These are phyloP conservation scores for Epistrophe grossulariae DNA, from an alignment of 2,888 invertebrate genomes.

Conservation along the genomic window DNA sequence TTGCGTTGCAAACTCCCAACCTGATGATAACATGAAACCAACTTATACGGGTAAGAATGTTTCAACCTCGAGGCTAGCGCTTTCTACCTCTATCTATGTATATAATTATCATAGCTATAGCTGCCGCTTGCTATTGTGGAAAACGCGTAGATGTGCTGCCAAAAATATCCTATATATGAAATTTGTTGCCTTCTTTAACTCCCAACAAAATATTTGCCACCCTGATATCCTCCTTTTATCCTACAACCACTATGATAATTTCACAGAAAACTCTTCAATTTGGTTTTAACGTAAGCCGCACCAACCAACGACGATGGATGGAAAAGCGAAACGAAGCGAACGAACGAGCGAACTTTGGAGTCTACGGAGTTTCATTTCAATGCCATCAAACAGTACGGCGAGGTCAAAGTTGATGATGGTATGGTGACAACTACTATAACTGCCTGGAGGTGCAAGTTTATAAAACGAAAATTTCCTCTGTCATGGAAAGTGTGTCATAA, in stretches of 20 bases:
- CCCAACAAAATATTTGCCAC: not conserved
- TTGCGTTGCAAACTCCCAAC: conserved; percentile 54
- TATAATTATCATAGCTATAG: not conserved
- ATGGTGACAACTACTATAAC: not conserved
- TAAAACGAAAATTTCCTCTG: not conserved
- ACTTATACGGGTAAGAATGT: conserved; percentile 66
- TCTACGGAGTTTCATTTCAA: conserved; percentile 2
- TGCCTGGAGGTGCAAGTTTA: conserved; percentile 4
- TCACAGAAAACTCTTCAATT: conserved; percentile 14
- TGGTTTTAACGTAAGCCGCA: not conserved
- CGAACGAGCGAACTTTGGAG: not conserved
- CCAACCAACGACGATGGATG: no score
- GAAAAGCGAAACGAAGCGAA: no score
- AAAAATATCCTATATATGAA: conserved; percentile 27
- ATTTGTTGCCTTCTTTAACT: not conserved
- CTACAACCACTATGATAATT: not conserved
- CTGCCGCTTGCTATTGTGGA: no score
- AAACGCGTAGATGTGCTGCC: conserved; percentile 6
- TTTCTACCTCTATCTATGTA: not conserved
- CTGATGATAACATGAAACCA: conserved; percentile 65
- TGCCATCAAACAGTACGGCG: conserved; percentile 11
- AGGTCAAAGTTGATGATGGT: conserved; percentile 6
- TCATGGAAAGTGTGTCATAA: conserved; percentile 3
- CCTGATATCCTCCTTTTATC: not conserved
- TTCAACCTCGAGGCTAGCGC: conserved; percentile 42